Conservation (phyloP, 2,888 invertebrate species). For the Agelastica alni region DNA sequence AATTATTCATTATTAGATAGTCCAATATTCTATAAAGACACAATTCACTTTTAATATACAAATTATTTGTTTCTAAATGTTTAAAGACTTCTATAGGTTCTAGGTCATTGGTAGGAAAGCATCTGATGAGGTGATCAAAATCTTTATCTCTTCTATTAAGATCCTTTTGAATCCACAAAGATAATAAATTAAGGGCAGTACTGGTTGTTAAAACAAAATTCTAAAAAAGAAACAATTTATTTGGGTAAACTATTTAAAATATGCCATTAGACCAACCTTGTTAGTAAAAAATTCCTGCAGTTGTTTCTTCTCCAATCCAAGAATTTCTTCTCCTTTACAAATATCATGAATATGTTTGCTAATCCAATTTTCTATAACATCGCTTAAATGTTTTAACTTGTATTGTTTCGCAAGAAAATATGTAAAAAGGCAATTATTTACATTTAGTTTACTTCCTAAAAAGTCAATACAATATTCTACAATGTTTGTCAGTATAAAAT, state of each 20-base stretch:
- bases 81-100: conserved; percentile 59
- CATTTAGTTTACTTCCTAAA: conserved; percentile 64
- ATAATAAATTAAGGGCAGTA: conserved; percentile 58
- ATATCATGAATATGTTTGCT: conserved; percentile 60
- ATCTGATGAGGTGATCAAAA: conserved; percentile 60
- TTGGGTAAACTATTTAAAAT: too few relatives aligned
- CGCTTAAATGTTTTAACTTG: conserved; percentile 62
- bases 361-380: conserved; percentile 62
- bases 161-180: conserved; percentile 62
- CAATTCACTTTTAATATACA: conserved; percentile 63
- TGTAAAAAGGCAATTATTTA: conserved; percentile 66
- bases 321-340: conserved; percentile 61
- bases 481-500: conserved; percentile 64
- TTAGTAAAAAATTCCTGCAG: conserved; percentile 61
- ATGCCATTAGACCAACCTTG: conserved; percentile 51
- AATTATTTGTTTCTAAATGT: conserved; percentile 62
- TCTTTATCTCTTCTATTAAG: conserved; percentile 59
- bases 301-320: conserved; percentile 57
- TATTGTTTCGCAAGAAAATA: conserved; percentile 65
- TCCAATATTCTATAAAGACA: conserved; percentile 62
- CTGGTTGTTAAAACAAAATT: conserved; percentile 53
- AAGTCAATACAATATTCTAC: conserved; percentile 68
- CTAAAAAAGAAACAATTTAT: too few relatives aligned
- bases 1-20: conserved; percentile 56
- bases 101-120: conserved; percentile 57